Conservation (phyloP, 2,888 invertebrate genomes). For the Pristionchus exspectatus region DNA sequence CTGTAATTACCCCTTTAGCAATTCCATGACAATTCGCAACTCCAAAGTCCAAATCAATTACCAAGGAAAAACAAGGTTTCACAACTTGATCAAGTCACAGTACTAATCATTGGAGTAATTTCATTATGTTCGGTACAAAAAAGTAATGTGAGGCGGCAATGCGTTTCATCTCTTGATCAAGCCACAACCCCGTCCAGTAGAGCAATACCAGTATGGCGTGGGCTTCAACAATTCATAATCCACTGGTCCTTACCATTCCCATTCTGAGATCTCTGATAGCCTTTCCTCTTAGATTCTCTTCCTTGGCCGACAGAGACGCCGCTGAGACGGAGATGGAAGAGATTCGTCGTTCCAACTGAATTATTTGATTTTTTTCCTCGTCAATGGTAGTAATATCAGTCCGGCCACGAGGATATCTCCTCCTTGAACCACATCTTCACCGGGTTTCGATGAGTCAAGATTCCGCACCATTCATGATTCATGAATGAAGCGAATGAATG, state of each 20-base stretch:
- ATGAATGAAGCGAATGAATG: too few species aligned
- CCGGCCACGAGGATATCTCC: background rate
- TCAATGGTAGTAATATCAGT: too few species aligned
- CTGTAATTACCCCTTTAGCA: too few species aligned
- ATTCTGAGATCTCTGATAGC: conserved; percentile 10
- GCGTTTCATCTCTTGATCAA: background rate
- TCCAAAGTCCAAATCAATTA: too few species aligned
- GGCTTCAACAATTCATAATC: background rate
- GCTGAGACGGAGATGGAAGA: background rate
- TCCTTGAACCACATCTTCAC: background rate
- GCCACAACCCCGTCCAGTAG: background rate
- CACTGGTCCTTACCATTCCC: background rate
- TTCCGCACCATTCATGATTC: too few species aligned
- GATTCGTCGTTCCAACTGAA: conserved; percentile 36
- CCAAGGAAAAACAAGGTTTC: too few species aligned
- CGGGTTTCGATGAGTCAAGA: background rate
- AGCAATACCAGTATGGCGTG: background rate
- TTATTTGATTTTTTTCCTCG: too few species aligned
- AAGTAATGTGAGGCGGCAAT: background rate
- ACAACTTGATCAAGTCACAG: too few species aligned
- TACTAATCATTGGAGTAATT: too few species aligned
- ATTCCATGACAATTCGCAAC: too few species aligned
- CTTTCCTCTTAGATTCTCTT: conserved; percentile 1
- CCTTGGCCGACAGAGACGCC: background rate
- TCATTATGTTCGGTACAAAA: too few species aligned